phyloP scores from a whole-genome alignment of 2,888 invertebrate genomes.

The Graphium colonna region DNA sequence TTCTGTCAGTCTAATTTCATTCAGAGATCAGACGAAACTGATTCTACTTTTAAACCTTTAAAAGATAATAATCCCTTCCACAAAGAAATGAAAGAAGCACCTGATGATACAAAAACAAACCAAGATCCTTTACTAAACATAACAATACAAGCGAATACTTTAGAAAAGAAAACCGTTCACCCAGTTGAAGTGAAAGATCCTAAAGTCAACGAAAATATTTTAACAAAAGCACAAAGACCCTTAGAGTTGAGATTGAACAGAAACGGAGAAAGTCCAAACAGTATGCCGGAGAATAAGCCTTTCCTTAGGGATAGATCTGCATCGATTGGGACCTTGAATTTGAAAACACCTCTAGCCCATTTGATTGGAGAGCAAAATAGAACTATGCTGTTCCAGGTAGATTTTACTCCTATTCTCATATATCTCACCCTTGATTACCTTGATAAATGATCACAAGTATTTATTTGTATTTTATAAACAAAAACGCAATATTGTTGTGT shows the following conservation, averaged over 20 bases:
- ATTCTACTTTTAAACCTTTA: conserved; percentile 9
- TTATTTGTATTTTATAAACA: no score
- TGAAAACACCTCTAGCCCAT: conserved; percentile 69
- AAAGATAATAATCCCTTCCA: conserved; percentile 31
- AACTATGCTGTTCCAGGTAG: conserved; percentile 95
- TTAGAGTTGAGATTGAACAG: conserved; percentile 26
- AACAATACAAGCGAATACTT: conserved; percentile 21
- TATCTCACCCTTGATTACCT: no score
- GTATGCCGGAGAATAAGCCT: conserved; percentile 61
- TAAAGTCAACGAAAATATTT: conserved; percentile 7
- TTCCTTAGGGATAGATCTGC: conserved; percentile 80
- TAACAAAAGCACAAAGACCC: conserved; percentile 34
- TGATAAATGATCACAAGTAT: no score
- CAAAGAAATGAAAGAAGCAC: conserved; percentile 27
- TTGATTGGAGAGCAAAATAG: conserved; percentile 87
- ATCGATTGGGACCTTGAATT: conserved; percentile 79
- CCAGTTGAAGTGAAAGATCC: conserved; percentile 26
- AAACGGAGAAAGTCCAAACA: conserved; percentile 15
- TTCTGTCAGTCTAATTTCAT: conserved; percentile 37
- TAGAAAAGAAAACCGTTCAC: conserved; percentile 22
- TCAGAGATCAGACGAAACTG: conserved; percentile 14
- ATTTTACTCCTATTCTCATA: no score
- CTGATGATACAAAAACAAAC: conserved; percentile 20
- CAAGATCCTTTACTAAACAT: conserved; percentile 31
- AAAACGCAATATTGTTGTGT: no score